Percentiles rank a stretch among this genome's conserved stretches.
These are phyloP conservation scores for Caenorhabditis uteleia DNA, from an alignment of 2,888 invertebrate genomes.

Conservation along the genomic window DNA sequence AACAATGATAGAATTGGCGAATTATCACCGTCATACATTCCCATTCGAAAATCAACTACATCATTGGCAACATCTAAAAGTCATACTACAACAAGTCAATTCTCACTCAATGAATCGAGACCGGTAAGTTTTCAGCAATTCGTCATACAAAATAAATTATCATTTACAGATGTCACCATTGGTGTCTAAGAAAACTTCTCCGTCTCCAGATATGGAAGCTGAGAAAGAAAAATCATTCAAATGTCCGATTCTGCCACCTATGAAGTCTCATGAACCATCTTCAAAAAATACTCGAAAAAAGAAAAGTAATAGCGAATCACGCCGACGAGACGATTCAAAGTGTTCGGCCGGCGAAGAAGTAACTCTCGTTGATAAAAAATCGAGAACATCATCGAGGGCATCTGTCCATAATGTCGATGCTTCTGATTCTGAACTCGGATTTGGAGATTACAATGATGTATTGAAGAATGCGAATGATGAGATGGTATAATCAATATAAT, in stretches of 20 bases:
- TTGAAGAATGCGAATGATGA: conserved; percentile 19
- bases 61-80: conserved; percentile 1
- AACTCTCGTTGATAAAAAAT: background rate
- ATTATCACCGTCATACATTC: conserved; percentile 4
- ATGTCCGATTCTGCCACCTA: conserved; percentile 27
- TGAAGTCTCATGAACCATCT: conserved; percentile 24
- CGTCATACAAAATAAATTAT: background rate
- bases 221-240: conserved; percentile 11
- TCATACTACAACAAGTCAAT: background rate
- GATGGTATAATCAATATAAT: conserved; percentile 4
- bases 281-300: background rate
- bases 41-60: conserved; percentile 9
- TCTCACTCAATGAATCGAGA: background rate
- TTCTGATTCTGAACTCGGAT: conserved; percentile 12
- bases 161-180: too few relatives aligned
- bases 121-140: background rate
- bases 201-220: background rate
- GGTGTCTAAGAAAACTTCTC: background rate
- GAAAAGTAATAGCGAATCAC: background rate
- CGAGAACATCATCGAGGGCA: background rate
- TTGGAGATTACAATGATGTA: conserved; percentile 30
- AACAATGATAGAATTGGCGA: background rate
- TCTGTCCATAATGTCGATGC: background rate
- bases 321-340: background rate
- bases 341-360: conserved; percentile 4